phyloP scores from a whole-genome alignment of 2,888 invertebrate species.

The Ophion ellenae region DNA sequence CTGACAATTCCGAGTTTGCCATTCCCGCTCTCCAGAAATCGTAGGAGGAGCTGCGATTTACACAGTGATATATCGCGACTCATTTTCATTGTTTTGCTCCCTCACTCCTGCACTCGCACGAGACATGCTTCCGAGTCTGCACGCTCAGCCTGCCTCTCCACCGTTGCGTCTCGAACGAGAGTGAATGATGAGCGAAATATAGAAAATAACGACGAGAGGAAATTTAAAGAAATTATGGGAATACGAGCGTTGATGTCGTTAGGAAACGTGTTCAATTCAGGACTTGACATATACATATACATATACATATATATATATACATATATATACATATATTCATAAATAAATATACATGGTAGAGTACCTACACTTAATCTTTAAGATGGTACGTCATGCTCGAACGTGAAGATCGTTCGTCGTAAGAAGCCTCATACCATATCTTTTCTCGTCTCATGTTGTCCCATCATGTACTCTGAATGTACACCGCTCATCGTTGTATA shows the following conservation, averaged over 20 bases:
- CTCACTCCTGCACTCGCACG: constrained; percentile 53
- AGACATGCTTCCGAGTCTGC: constrained; percentile 6
- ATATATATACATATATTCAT: constrained; percentile 12
- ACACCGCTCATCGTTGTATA: constrained; percentile 32
- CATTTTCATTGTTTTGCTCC: constrained; percentile 29
- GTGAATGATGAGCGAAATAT: constrained; percentile 50
- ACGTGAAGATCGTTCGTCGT: constrained; percentile 52
- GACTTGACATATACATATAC: neutral
- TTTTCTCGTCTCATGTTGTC: constrained; percentile 49
- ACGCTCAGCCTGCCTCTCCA: neutral
- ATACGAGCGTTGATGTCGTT: constrained; percentile 38
- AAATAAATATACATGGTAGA: neutral
- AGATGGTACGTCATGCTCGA: constrained; percentile 59
- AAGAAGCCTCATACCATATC: constrained; percentile 41
- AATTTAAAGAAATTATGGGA: constrained; percentile 41
- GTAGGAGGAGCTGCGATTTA: no score
- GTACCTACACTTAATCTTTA: constrained; percentile 50
- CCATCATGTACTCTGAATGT: constrained; percentile 52
- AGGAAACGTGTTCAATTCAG: neutral
- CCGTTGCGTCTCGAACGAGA: constrained; percentile 24
- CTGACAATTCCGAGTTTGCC: no score
- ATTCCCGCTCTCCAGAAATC: no score
- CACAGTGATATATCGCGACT: neutral
- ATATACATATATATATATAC: constrained; percentile 10
- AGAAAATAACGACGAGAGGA: constrained; percentile 46